phyloP scores from a whole-genome alignment of 2,113 vertebrate species.

The Antechinus flavipes region DNA sequence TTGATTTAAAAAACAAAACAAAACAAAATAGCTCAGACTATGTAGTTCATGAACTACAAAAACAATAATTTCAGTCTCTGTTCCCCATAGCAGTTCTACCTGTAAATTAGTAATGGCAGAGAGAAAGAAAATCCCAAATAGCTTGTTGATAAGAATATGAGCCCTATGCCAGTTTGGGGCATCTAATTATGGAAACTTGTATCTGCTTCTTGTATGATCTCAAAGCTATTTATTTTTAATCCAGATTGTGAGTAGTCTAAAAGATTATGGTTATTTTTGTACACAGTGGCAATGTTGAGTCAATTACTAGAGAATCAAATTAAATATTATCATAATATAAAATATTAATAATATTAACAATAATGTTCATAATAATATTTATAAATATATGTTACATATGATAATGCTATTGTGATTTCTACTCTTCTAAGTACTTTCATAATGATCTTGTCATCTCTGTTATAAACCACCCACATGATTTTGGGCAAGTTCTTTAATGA shows the following conservation, averaged over 20 bases:
- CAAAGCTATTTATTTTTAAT: background rate
- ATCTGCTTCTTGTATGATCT: background rate
- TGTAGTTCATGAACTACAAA: accelerated
- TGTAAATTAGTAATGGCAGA: background rate
- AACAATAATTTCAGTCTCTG: background rate
- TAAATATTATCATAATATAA: background rate
- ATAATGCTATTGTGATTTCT: background rate
- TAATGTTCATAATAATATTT: too few species aligned
- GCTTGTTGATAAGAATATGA: background rate
- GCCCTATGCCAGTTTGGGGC: background rate
- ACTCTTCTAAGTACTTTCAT: background rate
- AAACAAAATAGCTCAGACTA: background rate
- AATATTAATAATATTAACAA: too few species aligned
- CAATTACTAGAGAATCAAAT: background rate
- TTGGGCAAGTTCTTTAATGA: background rate
- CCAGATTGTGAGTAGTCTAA: background rate
- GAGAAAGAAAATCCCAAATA: background rate
- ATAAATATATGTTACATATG: background rate
- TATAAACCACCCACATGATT: background rate
- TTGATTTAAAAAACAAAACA: background rate
- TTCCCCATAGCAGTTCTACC: background rate
- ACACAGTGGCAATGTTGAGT: background rate
- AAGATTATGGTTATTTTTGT: background rate
- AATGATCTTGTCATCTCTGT: background rate
- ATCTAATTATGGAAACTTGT: background rate